Base-by-base conservation (phyloP, 2,888 invertebrate species). In the Cylloceria caligata region DNA sequence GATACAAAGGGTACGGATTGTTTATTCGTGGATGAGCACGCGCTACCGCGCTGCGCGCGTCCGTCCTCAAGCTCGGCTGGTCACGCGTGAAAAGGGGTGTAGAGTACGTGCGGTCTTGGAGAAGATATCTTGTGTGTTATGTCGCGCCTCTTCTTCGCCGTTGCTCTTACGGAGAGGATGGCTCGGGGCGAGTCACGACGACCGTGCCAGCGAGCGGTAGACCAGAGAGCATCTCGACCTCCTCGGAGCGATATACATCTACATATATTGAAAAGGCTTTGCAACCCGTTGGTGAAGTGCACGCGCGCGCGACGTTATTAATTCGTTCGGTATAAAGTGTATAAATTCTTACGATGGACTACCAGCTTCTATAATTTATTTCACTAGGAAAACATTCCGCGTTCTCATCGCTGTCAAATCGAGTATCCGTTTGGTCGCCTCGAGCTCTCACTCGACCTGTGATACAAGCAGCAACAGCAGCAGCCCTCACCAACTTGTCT, bases 161-260 rank as follows among this genome's bases (percentile, higher is more conserved):
- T 42, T 30, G 42, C 42, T 67, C 4, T 13, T 11, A 16, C 2
- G 7, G n/a, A 21, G 36, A 19, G 19, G 9, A 19, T 57, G 19
- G 60, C 72, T 72, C 60, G 60, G 60, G 72, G 72, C 72, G 30
- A 72, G 72, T 72, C 72, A 72, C 60, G 72, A 72, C 60, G 71
- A 57, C 27, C 68, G 68, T 13, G 24, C 42, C 30, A 60, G 60
- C 52, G 34, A 30, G n/a, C 71, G 45, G 24, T 45, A 19, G 72
- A 72, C 13, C 72, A 72, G 55, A 71, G 69, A 65, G 45, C 39
- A 55, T 45, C 72, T 60, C 72, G 72, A 72, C 47, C 72, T 72
- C 60, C 68, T 68, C 68, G 52, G n/a, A 68, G 68, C 68, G 49
- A 72, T 72, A 72, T 19, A n/a, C 45, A 72, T 60, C 72, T 60